Percentiles rank a stretch among this genome's conserved stretches.
phyloP scores from a whole-genome alignment of 2,113 vertebrate species.

The Ivindomyrus marchei region DNA sequence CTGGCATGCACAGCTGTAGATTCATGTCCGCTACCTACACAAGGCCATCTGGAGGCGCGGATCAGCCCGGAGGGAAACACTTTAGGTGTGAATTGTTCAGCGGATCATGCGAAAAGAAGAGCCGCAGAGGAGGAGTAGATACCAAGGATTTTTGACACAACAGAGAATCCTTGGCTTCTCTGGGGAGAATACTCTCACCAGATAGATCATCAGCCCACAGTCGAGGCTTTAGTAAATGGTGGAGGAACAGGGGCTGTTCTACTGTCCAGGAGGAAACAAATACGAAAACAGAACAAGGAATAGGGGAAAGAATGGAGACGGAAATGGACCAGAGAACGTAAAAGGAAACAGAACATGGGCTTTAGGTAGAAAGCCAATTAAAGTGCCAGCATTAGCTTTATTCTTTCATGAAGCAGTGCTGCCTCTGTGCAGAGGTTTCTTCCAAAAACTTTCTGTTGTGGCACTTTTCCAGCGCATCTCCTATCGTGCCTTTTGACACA shows the following conservation, averaged over 20 bases:
- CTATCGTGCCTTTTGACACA: background rate
- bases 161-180: conserved; percentile 26
- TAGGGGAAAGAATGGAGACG: background rate
- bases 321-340: background rate
- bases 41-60: background rate
- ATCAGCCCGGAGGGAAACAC: background rate
- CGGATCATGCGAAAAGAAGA: background rate
- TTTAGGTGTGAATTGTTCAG: background rate
- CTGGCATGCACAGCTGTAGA: background rate
- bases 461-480: background rate
- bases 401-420: background rate
- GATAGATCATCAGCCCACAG: background rate
- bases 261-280: background rate
- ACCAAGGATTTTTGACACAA: conserved; percentile 27
- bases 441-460: background rate
- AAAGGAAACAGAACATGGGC: background rate
- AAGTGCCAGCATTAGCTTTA: background rate
- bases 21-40: background rate
- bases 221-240: background rate
- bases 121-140: background rate
- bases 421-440: background rate
- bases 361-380: background rate
- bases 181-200: conserved; percentile 19
- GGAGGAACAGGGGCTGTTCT: background rate
- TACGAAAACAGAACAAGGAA: background rate